phyloP scores from a whole-genome alignment of 2,888 invertebrate species.

The Cephus sareptanus region DNA sequence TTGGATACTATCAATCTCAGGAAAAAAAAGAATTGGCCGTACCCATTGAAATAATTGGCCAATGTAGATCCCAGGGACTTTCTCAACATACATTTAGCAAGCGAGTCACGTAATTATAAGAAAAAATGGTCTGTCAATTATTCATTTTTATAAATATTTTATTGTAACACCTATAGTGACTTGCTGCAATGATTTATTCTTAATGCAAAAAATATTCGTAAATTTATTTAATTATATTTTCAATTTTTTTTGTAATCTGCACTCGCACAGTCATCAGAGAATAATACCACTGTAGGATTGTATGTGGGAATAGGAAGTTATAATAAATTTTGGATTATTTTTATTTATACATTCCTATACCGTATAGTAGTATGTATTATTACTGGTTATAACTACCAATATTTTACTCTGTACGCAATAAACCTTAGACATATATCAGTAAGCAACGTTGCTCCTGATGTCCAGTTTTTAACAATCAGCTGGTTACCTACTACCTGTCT shows the following conservation, averaged over 20 bases:
- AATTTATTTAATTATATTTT: neutral
- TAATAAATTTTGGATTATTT: neutral
- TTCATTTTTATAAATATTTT: neutral
- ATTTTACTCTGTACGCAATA: conserved; percentile 37
- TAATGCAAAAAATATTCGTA: neutral
- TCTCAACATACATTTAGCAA: neutral
- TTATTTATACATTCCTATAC: neutral
- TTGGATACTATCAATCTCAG: neutral
- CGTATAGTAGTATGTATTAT: neutral
- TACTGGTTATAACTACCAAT: conserved; percentile 21
- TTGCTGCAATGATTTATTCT: neutral
- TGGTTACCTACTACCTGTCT: neutral
- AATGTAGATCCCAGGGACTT: neutral
- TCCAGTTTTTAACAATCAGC: conserved; percentile 28
- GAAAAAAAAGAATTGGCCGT: neutral
- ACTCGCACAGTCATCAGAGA: neutral
- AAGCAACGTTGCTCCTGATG: conserved; percentile 31
- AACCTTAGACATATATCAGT: conserved; percentile 44
- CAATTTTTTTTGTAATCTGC: neutral
- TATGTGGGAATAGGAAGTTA: neutral
- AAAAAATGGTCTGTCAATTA: neutral
- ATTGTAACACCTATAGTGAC: neutral
- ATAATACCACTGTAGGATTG: neutral
- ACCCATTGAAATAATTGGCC: neutral
- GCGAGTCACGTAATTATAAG: neutral